These are phyloP conservation scores for Thermophis baileyi DNA, from an alignment of 2,113 vertebrate genomes.

Conservation along the genomic window DNA sequence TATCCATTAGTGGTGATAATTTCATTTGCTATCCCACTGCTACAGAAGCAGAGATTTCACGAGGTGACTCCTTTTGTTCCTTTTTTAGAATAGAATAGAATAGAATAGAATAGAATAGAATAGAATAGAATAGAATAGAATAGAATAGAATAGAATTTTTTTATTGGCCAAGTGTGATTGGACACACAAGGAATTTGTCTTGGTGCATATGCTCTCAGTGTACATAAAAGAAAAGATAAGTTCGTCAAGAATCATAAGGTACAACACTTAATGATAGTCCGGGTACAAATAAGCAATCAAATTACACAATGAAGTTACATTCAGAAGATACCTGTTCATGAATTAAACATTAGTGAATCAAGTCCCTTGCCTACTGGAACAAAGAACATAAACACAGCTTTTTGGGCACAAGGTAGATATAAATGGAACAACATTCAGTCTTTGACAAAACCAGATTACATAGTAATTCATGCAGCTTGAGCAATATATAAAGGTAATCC, in stretches of 20 bases:
- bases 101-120: too few species aligned
- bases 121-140: too few species aligned
- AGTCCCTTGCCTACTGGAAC: conserved; percentile 46
- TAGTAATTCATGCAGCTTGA: background rate
- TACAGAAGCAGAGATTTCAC: conserved; percentile 44
- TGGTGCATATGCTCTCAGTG: too few species aligned
- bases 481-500: conserved; percentile 1
- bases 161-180: too few species aligned
- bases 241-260: too few species aligned
- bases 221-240: too few species aligned
- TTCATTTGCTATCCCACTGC: conserved; percentile 63
- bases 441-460: conserved; percentile 29
- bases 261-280: too few species aligned
- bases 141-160: too few species aligned
- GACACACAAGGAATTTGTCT: too few species aligned
- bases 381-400: conserved; percentile 58
- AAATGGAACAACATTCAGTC: conserved; percentile 35
- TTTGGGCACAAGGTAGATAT: conserved; percentile 42
- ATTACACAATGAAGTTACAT: conserved; percentile 35
- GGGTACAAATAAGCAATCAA: too few species aligned
- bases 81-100: too few species aligned
- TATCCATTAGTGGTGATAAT: conserved; percentile 49
- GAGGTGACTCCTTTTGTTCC: conserved; percentile 50
- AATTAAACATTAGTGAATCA: conserved; percentile 65
- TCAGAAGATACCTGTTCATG: conserved; percentile 50